Base-by-base conservation (phyloP, 2,113 vertebrate genomes). In the Sprattus sprattus region DNA sequence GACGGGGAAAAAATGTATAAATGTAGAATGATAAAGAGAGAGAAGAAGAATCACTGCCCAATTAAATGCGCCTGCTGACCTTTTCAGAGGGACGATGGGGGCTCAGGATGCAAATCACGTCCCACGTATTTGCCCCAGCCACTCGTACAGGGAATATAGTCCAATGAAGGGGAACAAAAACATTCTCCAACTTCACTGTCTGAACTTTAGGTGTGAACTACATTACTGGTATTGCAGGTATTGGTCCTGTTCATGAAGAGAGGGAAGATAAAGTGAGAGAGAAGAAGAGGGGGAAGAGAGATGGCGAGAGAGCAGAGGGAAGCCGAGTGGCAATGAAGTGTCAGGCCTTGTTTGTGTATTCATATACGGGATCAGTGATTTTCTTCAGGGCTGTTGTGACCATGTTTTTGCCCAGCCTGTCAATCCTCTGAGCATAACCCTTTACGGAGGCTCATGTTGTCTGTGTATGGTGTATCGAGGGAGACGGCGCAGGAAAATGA, bases 321-420 rank as follows among this genome's bases (percentile, higher is more conserved):
- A 45, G 57, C 47, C 10, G 45, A 83, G 32, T 18, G 57, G 81
- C 47, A 75, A 47, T 80, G 80, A 84, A 9, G 85, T 81, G 71
- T 86, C 75, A 86, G 75, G 82, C 83, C 71, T 46, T 57, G 54
- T 49, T 83, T 11, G 52, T 87, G 39, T 60, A 64, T 87, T 86
- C 82, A 50, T 85, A 81, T 82, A 54, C 82, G 84, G n/a, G 28
- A 64, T 52, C 54, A 90, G 85, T 87, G 90, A 87, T 82, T 86
- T 60, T 54, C 83, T 28, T 82, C 67, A 13, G 87, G 45, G 52
- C 86, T 86, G 87, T 89, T 81, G 85, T 87, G 87, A 87, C 84
- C 75, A 86, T 88, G 88, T 84, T 86, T 39, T 64, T 89, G 85
- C 67, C 86, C 86, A 32, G 2, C n/a, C 64, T 32, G 64, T 71